phyloP scores from a whole-genome alignment of 2,888 invertebrate species.

The Gandaritis pyraliata region DNA sequence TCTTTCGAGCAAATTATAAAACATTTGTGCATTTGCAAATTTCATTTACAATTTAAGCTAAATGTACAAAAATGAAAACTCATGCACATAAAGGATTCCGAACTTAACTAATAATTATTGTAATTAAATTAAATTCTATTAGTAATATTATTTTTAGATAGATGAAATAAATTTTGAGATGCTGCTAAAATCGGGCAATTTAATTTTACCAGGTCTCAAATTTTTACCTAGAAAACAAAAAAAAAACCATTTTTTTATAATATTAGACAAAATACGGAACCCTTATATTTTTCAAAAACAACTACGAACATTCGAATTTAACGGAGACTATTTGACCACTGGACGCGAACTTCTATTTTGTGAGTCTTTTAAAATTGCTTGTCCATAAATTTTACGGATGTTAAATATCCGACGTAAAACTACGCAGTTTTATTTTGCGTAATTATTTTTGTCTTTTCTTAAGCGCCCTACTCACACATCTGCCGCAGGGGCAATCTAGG shows the following conservation, averaged over 20 bases:
- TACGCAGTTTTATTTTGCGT: no score
- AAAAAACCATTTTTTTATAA: background rate
- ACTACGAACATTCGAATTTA: conserved; percentile 20
- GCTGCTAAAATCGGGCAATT: conserved; percentile 30
- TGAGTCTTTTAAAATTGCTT: no score
- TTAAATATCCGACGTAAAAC: no score
- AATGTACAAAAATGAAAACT: conserved; percentile 2
- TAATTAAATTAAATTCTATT: no score
- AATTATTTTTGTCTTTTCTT: no score
- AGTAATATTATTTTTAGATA: background rate
- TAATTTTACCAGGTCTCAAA: conserved; percentile 24
- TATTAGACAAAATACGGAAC: conserved; percentile 6
- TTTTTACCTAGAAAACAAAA: no score
- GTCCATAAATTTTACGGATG: no score
- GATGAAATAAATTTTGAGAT: conserved; percentile 2
- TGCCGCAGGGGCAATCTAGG: no score
- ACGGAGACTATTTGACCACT: conserved; percentile 27
- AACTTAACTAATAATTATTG: background rate
- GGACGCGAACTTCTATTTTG: conserved; percentile 9
- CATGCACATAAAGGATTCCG: conserved; percentile 18
- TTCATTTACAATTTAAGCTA: conserved; percentile 4
- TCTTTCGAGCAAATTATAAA: conserved; percentile 25
- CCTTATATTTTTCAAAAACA: conserved; percentile 26
- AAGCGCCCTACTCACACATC: no score
- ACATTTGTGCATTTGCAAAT: conserved; percentile 14